phyloP scores from a whole-genome alignment of 2,113 vertebrate species.

The Miniopterus natalensis region DNA sequence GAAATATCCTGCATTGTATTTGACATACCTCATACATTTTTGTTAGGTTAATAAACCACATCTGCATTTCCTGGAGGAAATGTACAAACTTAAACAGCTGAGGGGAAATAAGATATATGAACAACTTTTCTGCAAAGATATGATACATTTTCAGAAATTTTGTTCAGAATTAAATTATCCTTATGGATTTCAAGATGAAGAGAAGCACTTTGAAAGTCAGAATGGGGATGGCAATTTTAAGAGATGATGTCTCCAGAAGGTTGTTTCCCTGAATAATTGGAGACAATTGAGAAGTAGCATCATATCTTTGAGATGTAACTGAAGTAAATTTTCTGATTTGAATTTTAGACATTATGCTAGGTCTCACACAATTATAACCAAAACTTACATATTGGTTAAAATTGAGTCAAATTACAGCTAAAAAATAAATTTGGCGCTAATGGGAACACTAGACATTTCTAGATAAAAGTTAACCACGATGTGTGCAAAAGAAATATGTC shows the following conservation, averaged over 20 bases:
- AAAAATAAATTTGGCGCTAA: constrained; percentile 5
- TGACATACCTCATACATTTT: not conserved
- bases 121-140: not conserved
- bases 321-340: constrained; percentile 4
- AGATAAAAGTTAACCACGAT: not conserved
- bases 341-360: not conserved
- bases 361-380: not conserved
- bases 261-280: not conserved
- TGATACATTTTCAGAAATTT: constrained; percentile 45
- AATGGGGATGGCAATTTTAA: not conserved
- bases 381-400: not conserved
- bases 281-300: not conserved
- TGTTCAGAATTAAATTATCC: not conserved
- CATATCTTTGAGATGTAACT: not conserved
- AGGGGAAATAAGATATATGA: not conserved
- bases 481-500: not conserved
- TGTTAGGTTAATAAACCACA: not conserved
- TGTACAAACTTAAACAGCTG: not conserved
- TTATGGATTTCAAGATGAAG: not conserved
- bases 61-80: not conserved
- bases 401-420: not conserved
- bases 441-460: not conserved
- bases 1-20: not conserved
- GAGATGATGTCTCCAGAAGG: not conserved
- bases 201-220: not conserved